Percentiles rank a stretch among this genome's conserved stretches.
phyloP scores from a whole-genome alignment of 1,140 invertebrate species.

The Panulirus ornatus region DNA sequence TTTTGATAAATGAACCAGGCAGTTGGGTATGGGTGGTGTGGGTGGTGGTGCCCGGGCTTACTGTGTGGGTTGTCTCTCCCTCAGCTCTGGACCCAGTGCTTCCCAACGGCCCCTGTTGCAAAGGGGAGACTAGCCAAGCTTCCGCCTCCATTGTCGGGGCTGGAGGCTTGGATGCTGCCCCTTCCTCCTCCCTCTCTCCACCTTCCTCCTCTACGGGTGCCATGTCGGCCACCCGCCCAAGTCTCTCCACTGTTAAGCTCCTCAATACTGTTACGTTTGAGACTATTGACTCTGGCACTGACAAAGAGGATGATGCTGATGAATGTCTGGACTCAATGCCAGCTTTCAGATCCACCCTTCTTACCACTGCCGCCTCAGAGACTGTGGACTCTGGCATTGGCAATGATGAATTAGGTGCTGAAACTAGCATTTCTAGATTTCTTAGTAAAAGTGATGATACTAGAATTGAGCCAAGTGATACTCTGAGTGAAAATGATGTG shows the following conservation, averaged over 20 bases:
- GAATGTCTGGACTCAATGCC: slow-evolving; percentile 55
- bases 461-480: slow-evolving; percentile 62
- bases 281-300: slow-evolving; percentile 72
- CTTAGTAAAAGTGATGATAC: slow-evolving; percentile 67
- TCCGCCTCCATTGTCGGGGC: slow-evolving; percentile 48
- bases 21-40: slow-evolving; percentile 30
- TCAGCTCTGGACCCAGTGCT: slow-evolving; percentile 70
- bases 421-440: slow-evolving; percentile 71
- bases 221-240: slow-evolving; percentile 56
- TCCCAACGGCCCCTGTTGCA: slow-evolving; percentile 66
- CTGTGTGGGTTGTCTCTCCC: slow-evolving; percentile 72
- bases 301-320: slow-evolving; percentile 57
- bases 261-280: slow-evolving; percentile 74
- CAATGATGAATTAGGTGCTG: slow-evolving; percentile 73
- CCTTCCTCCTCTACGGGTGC: slow-evolving; percentile 58
- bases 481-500: slow-evolving; percentile 45
- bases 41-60: slow-evolving; percentile 48
- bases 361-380: slow-evolving; percentile 72
- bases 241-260: slow-evolving; percentile 73
- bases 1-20: neutral
- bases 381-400: slow-evolving; percentile 75
- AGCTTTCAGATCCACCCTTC: slow-evolving; percentile 53
- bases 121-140: slow-evolving; percentile 49
- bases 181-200: slow-evolving; percentile 70
- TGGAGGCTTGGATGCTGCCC: slow-evolving; percentile 50